Base-by-base conservation (phyloP, 2,888 invertebrate genomes). In the Alitta virens region DNA sequence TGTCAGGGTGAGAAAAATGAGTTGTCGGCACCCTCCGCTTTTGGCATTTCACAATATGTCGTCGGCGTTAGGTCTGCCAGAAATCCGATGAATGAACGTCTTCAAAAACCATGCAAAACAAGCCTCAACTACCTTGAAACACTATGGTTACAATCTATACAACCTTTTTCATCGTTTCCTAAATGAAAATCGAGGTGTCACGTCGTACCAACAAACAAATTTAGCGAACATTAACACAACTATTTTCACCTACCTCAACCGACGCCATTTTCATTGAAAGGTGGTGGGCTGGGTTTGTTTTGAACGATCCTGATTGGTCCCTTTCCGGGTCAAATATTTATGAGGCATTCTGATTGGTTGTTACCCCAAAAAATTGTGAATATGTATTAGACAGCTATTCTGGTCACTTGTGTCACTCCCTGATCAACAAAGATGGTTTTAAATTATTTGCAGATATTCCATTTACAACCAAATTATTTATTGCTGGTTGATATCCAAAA, bases 191-290 rank as follows among this genome's bases (percentile, higher is more conserved):
- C 12, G 33, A 33, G 7, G 33, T 33, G 33, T 33, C 33, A 33
- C 33, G 12, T 12, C 33, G 33, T 12, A 33, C 12, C 5, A 12
- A 46, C 5, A n/a, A n/a, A 46, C 5, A 46, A 9, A 46, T 46
- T 46, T 18, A 18, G 46, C 9, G n/a, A 18, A 46, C n/a, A 46
- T 46, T 18, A 5, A 46, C 7, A 5, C 33, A 33, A 33, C 12
- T 33, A 33, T 33, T 33, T 33, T 33, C 33, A 74, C 76, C 73
- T 71, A 76, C 76, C 71, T 73, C 71, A 66, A 69, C 69, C 67
- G 73, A 76, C 76, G 76, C 76, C 76, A 75, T 75, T 62, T 72
- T 75, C 66, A 60, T 62, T 63, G 65, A 68, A 33, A 50, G 49
- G 52, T 54, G 56, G 42, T 50, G 56, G 57, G 52, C 38, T 46